Evolutionary conservation across 2,888 invertebrate genomes (phyloP), one percentile per base, ranked within the genome.

Genomic region (Caenorhabditis virilis): DNA sequence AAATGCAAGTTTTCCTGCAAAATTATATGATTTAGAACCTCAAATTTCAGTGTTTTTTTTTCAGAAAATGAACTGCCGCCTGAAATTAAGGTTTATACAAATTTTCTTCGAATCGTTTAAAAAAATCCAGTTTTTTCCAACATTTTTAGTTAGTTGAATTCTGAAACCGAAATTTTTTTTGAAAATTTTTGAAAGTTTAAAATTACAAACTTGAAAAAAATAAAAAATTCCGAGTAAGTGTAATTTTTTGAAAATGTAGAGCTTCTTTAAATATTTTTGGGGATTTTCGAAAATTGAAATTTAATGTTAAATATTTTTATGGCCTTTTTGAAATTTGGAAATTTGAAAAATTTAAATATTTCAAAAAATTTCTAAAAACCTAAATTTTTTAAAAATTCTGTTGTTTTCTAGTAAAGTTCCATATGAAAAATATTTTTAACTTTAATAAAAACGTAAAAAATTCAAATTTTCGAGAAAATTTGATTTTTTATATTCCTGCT

Each of bases 391-490:
- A 51, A 25, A 51, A 46, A 57, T 15, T 45, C 15, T 18, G 26
- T 18, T 13, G 42, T 30, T 30, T 30, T 30, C 30, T 6, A 30
- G 30, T 9, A 30, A 30, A 30, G 13, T 30, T 30, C 6, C 6
- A 30, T 30, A 30, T 9, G 13, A 30, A 18, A 33, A 33, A 35
- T n/a, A 26, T 22, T 13, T 18, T 49, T 23, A 36, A 20, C 26
- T 49, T 26, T 36, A 23, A 42, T 22, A 20, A 9, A 25, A 22
- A 16, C 27, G 26, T 20, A 26, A 27, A 30, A 42, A 22, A 48
- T 50, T n/a, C 23, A 54, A 42, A 39, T 47, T 33, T 30, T 47
- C 39, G 1, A 54, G n/a, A n/a, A n/a, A n/a, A n/a, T n/a, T n/a
- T n/a, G n/a, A n/a, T n/a, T n/a, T n/a, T n/a, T n/a, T n/a, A n/a